Base-by-base conservation (phyloP, 2,888 invertebrate species). In the Copidosoma aretas region DNA sequence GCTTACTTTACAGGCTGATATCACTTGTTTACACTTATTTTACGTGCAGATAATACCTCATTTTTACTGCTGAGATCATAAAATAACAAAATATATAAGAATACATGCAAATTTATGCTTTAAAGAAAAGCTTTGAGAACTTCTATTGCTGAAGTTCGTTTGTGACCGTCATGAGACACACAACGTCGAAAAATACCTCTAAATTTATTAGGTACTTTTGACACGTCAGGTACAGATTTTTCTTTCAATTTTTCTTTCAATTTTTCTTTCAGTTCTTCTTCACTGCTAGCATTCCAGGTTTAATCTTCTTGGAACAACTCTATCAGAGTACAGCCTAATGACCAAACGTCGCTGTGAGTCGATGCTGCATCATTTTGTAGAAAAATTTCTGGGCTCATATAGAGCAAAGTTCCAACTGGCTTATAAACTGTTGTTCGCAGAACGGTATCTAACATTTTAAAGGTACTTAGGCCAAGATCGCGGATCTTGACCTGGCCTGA, bases 281-380 rank as follows among this genome's bases (percentile, higher is more conserved):
- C 49, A 49, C 4, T 5, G 15, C 19, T 2, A 19, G 43, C 49
- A 49, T 49, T 19, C 49, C 49, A 62, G 3, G 25, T 2, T 15
- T 3, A 4, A 17, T 51, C 15, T 3, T n/a, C 54, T 63, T 64
- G 25, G 25, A 17, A 59, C 43, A 12, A 49, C 67, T 32, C 53
- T 17, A 41, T 57, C 17, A 54, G 56, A 14, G 54, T 52, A 43
- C 46, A 53, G 4, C 4, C 49, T 19, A 19, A 4, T n/a, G 49
- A 49, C 49, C 49, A 49, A 5, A 49, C 49, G 10, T 49, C 49
- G 10, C 49, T 49, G 4, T 4, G 3, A 5, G 49, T 49, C 4
- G 49, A 15, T 5, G 15, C 49, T 49, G 17, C 3, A 5, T 10
- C 10, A 10, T 49, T 19, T 49, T 49, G 3, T n/a, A 49, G 4